A percentile compares a stretch with the other conserved stretches of the same genome.
Evolutionary conservation across 2,888 invertebrate species (phyloP).

Genomic region (Gryllus longicercus): DNA sequence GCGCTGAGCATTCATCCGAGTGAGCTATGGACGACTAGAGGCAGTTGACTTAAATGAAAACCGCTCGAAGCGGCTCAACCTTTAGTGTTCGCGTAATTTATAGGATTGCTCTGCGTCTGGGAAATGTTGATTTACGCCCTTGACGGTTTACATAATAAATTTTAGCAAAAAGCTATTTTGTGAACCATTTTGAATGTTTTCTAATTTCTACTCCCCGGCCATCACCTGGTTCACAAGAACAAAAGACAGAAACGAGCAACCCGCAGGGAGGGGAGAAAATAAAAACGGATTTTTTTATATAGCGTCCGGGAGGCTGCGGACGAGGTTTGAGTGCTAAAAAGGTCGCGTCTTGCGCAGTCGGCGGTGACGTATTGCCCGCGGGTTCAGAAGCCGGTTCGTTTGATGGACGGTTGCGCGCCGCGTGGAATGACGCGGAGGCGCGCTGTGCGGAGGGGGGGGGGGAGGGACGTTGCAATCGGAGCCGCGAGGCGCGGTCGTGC

Average conservation of each 20-base stretch:
- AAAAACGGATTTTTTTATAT: neutral
- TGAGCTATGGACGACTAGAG: slow-evolving; percentile 11
- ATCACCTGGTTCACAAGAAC: neutral
- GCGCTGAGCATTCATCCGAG: neutral
- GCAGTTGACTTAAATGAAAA: slow-evolving; percentile 17
- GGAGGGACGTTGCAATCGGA: too few species aligned
- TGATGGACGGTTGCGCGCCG: neutral
- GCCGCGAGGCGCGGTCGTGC: too few species aligned
- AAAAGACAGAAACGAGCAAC: neutral
- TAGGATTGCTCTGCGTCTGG: slow-evolving; percentile 6
- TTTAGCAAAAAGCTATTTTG: slow-evolving; percentile 10
- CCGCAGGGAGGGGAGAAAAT: neutral
- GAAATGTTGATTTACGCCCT: slow-evolving; percentile 5
- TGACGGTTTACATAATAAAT: slow-evolving; percentile 17
- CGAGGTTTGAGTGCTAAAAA: neutral
- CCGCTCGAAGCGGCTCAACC: neutral
- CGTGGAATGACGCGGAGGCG: neutral
- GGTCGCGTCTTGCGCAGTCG: neutral
- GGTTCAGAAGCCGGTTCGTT: neutral
- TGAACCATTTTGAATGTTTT: slow-evolving; percentile 1
- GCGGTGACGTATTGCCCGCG: neutral
- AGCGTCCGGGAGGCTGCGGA: neutral
- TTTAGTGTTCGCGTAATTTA: neutral
- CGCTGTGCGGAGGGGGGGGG: neutral
- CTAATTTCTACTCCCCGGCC: slow-evolving; percentile 5